Conservation (phyloP, 1,140 invertebrate species). For the Brachionus rotundiformis region DNA sequence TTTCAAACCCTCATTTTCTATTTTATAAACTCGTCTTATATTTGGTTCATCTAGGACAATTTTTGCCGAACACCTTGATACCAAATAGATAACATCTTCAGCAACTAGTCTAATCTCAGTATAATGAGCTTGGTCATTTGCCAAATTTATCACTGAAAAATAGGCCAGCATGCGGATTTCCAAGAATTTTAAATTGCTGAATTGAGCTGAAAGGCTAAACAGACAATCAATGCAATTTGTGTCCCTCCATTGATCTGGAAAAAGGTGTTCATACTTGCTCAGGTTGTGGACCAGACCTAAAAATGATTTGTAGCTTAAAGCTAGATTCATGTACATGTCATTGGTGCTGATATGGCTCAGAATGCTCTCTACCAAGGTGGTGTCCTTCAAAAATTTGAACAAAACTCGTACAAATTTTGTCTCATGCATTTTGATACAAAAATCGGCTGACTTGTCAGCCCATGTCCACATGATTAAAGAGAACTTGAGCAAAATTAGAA, state of each 20-base stretch:
- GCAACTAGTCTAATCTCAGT: background rate
- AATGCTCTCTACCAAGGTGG: background rate
- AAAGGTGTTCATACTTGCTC: slow-evolving; percentile 21
- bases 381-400: slow-evolving; percentile 46
- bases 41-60: background rate
- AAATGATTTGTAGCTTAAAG: slow-evolving; percentile 27
- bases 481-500: slow-evolving; percentile 30
- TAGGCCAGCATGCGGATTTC: slow-evolving; percentile 45
- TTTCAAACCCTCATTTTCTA: slow-evolving; percentile 32
- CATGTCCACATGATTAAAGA: slow-evolving; percentile 44
- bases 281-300: slow-evolving; percentile 26
- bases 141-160: slow-evolving; percentile 34
- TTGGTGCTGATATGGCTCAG: background rate
- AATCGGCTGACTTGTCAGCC: slow-evolving; percentile 40
- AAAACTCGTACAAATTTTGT: background rate
- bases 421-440: slow-evolving; percentile 22
- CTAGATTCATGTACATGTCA: slow-evolving; percentile 2
- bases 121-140: background rate
- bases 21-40: slow-evolving; percentile 8
- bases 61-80: slow-evolving; percentile 2
- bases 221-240: background rate
- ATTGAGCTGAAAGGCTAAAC: background rate
- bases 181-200: background rate
- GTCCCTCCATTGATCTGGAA: slow-evolving; percentile 33
- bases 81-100: background rate